phyloP scores from a whole-genome alignment of 2,113 vertebrate genomes.

The Entomyzon cyanotis region DNA sequence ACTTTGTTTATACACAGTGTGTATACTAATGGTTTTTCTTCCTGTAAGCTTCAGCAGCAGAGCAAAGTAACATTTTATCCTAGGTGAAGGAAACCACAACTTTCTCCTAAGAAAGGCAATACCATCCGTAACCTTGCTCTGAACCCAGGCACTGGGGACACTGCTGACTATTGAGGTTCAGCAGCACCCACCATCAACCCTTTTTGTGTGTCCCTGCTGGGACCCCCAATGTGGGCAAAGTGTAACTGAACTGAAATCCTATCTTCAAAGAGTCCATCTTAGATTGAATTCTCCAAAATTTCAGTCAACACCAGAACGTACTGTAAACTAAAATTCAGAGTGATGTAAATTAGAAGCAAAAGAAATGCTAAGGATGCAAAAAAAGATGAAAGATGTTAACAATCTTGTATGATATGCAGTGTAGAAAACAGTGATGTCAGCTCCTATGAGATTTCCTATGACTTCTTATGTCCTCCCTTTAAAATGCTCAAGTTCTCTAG shows the following conservation, averaged over 20 bases:
- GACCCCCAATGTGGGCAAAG: background rate
- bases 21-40: background rate
- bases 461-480: background rate
- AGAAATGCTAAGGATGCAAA: background rate
- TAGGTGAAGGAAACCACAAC: background rate
- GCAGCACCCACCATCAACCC: background rate
- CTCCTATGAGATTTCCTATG: background rate
- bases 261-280: background rate
- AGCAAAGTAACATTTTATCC: background rate
- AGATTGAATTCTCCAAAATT: background rate
- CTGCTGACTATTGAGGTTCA: accelerated
- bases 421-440: background rate
- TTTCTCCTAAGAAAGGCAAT: background rate
- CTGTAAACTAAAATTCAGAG: background rate
- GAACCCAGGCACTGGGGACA: background rate
- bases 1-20: background rate
- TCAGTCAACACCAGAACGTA: background rate
- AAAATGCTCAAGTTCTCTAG: background rate
- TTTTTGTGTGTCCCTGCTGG: background rate
- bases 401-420: background rate
- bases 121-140: background rate
- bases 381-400: background rate
- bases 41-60: background rate
- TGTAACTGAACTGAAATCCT: background rate
- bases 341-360: background rate